Evolutionary conservation across 1,140 invertebrate genomes (phyloP), one percentile per base, ranked within the genome.

Genomic region (Neodiprion virginianus): DNA sequence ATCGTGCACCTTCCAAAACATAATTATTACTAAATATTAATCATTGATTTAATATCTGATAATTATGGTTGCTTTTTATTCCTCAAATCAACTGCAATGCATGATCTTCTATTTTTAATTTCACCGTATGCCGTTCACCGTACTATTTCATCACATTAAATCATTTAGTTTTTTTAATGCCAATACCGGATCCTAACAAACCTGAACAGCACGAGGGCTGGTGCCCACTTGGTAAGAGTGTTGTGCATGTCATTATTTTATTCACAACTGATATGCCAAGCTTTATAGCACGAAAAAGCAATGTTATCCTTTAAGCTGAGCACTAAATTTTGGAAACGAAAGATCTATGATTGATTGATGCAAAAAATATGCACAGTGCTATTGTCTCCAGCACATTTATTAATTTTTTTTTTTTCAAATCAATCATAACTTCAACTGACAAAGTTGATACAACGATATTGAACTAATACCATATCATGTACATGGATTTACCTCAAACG

Each of bases 141-240:
- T 40, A 40, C 72, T 11, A 40, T 73, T 76, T 77, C 50, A 47
- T 74, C 53, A 61, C 84, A 86, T 87, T 90, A 92, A 91, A 92
- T 85, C 90, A 90, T 85, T 89, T 93, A 92, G 93, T 94, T 86
- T 92, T 94, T 83, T 84, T 91, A 86, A 88, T 90, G 91, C 94
- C 94, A 84, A 91, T 95, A 90, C 93, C 94, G 88, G 93, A 95
- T 89, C 93, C 94, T 88, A 92, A 93, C 89, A 93, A 94, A 89
- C 94, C 94, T 84, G 93, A 95, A 90, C 93, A 95, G 91, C 94
- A 95, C 91, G 94, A 95, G 90, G 93, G 93, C 89, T 95, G 93
- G 92, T 95, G 95, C 91, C 94, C 94, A 85, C 90, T 93, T 88
- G 92, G 92, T 93, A 93, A 93, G 92, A 84, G 82, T 81, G 80